Evolutionary conservation across 2,888 invertebrate genomes (phyloP).

Genomic region (Caenorhabditis becei): DNA sequence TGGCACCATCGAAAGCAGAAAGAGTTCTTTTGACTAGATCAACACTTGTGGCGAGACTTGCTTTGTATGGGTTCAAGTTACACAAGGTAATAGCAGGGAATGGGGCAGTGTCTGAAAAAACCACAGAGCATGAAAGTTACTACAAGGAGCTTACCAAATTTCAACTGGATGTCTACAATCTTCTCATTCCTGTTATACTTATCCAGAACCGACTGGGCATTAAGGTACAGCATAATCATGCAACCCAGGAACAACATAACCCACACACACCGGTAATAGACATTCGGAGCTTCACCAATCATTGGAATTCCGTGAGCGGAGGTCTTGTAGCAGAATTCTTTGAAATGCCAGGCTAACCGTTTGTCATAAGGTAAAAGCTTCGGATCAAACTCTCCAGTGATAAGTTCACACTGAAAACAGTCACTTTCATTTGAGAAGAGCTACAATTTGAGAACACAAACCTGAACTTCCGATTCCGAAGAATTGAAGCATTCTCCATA

Average conservation of each 20-base stretch:
- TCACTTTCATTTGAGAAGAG: conserved; percentile 2
- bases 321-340: conserved; percentile 80
- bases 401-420: conserved; percentile 75
- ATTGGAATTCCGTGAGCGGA: conserved; percentile 80
- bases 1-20: conserved; percentile 77
- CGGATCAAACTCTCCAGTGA: conserved; percentile 78
- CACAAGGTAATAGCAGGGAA: conserved; percentile 81
- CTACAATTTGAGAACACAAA: conserved; percentile 13
- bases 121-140: too few relatives aligned
- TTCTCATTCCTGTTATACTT: conserved; percentile 80
- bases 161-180: conserved; percentile 80
- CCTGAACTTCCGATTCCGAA: conserved; percentile 74
- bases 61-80: conserved; percentile 80
- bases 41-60: conserved; percentile 75
- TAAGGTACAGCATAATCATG: conserved; percentile 77
- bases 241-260: conserved; percentile 76
- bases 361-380: conserved; percentile 75
- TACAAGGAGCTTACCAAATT: conserved; percentile 71
- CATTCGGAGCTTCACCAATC: conserved; percentile 80
- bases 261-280: conserved; percentile 77
- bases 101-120: conserved; percentile 74
- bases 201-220: conserved; percentile 75
- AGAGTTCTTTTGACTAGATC: conserved; percentile 77
- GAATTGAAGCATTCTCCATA: conserved; percentile 77
- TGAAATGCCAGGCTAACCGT: conserved; percentile 76